Conservation (phyloP, 2,113 vertebrate species). For the Australoheros scitulus region DNA sequence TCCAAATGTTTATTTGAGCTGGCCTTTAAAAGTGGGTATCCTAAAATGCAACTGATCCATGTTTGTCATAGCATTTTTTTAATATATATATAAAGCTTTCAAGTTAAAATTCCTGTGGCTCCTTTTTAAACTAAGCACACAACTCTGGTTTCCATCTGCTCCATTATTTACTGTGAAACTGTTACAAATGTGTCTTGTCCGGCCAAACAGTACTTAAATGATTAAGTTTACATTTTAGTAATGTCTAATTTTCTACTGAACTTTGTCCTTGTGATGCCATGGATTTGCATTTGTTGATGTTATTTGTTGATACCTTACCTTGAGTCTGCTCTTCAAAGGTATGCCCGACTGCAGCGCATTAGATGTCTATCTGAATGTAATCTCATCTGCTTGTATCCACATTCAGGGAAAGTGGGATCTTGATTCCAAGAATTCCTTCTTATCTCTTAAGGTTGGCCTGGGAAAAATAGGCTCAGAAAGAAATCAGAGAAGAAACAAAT, state of each 20-base stretch:
- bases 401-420: constrained; percentile 25
- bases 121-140: too few species aligned
- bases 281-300: neutral
- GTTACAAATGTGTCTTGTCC: neutral
- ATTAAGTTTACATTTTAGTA: neutral
- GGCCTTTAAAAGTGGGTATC: neutral
- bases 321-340: constrained; percentile 18
- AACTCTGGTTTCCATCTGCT: too few species aligned
- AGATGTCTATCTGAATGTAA: constrained; percentile 57
- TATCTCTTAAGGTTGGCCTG: constrained; percentile 40
- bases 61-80: neutral
- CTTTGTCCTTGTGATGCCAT: neutral
- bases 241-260: neutral
- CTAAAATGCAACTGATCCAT: neutral
- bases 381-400: constrained; percentile 53
- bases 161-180: neutral
- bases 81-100: neutral
- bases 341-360: neutral
- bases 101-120: neutral
- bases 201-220: neutral
- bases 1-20: neutral
- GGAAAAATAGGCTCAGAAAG: constrained; percentile 12
- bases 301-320: neutral
- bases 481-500: constrained; percentile 17
- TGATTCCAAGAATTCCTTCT: constrained; percentile 64